Evolutionary conservation across 2,888 invertebrate genomes (phyloP).

Genomic region (Ornithoptera alexandrae): DNA sequence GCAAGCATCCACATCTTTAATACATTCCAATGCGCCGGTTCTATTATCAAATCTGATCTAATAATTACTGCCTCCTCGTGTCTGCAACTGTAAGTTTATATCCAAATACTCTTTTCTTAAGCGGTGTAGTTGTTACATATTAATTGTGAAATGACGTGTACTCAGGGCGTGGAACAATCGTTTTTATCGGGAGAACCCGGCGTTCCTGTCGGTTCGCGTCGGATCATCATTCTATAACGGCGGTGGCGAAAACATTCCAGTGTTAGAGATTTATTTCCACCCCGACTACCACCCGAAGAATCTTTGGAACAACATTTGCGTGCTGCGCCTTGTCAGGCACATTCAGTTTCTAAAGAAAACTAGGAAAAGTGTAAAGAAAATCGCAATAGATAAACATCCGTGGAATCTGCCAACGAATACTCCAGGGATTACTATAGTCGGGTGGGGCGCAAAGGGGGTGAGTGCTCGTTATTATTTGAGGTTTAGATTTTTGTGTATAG

Average conservation of each 20-base stretch:
- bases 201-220: constrained; percentile 55
- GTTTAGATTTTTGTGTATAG: no score
- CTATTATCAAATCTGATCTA: constrained; percentile 62
- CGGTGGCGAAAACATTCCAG: constrained; percentile 55
- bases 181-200: constrained; percentile 65
- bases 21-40: constrained; percentile 60
- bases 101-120: background rate
- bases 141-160: background rate
- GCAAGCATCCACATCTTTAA: constrained; percentile 61
- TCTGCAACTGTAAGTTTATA: constrained; percentile 57
- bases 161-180: constrained; percentile 65
- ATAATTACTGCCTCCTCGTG: constrained; percentile 67
- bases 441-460: constrained; percentile 27
- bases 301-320: constrained; percentile 55
- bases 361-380: constrained; percentile 15
- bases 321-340: constrained; percentile 50
- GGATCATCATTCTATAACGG: constrained; percentile 56
- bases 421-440: constrained; percentile 37
- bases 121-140: background rate
- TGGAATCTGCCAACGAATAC: constrained; percentile 44
- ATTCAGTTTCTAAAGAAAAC: constrained; percentile 30
- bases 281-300: constrained; percentile 57
- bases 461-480: background rate
- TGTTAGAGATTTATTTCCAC: constrained; percentile 62
- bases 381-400: constrained; percentile 37